A percentile compares a stretch with the other conserved stretches of the same genome.
Evolutionary conservation across 2,888 invertebrate genomes (phyloP).

Genomic region (Limnephilus marmoratus): DNA sequence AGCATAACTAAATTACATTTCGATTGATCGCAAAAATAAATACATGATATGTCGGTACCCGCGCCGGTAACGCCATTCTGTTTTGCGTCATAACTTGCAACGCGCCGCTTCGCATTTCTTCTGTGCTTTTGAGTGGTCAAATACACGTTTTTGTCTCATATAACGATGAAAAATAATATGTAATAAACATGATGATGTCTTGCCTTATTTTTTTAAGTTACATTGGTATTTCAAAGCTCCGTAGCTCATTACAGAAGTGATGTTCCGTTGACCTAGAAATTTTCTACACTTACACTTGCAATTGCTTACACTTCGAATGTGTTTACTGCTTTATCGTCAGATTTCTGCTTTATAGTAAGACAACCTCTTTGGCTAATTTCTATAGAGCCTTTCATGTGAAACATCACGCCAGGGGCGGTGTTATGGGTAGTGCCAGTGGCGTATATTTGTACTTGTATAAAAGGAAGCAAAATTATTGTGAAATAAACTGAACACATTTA

Average conservation of each 20-base stretch:
- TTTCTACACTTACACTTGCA: too few species aligned
- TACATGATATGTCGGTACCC: background rate
- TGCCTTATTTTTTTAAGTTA: too few species aligned
- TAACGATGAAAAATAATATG: too few species aligned
- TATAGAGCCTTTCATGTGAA: background rate
- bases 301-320: too few species aligned
- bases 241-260: background rate
- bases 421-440: background rate
- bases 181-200: too few species aligned
- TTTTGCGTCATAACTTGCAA: background rate
- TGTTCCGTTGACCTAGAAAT: background rate
- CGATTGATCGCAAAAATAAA: background rate
- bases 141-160: too few species aligned
- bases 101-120: background rate
- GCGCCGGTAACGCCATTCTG: background rate
- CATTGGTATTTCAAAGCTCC: too few species aligned
- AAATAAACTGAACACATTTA: too few species aligned
- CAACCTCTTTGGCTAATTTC: background rate
- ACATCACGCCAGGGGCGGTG: background rate
- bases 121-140: too few species aligned
- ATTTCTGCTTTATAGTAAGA: background rate
- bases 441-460: too few species aligned
- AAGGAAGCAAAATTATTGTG: too few species aligned
- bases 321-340: background rate
- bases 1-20: background rate